Evolutionary conservation across 2,797 vertebrate species (phyloP), one percentile per base, ranked within the genome.

Genomic region (Scyliorhinus canicula): DNA sequence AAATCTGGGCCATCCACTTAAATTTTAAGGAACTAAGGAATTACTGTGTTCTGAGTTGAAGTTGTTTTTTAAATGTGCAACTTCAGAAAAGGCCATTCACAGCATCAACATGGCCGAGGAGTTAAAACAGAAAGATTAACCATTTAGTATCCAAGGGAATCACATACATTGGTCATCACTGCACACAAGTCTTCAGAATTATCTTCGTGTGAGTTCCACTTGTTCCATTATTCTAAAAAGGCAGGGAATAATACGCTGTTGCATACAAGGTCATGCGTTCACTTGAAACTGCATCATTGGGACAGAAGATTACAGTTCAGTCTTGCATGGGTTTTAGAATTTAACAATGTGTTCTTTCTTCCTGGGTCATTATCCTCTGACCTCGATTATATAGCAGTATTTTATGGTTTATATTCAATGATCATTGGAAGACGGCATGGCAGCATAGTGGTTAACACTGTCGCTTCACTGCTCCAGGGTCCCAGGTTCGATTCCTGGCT

Each of bases 321-420:
- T 96, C 95, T 95, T 96, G 95, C 95, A 95, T 96, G 95, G 96
- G 85, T 95, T 96, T 95, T 96, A 96, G 95, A 96, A 96, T 96
- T 96, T 77, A 67, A 90, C 95, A 95, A 93, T 95, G 95, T 95
- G 95, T 95, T 95, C 91, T 95, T 96, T 95, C 74, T 71, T 31
- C 74, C 50, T 90, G 86, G 50, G n/a, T 90, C 50, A 19, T 52
- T 90, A 52, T 90, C 60, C 55, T 90, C 52, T 90, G 86, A 90
- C 86, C 55, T 90, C 31, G 60, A 9, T 35, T 90, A 35, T 60
- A 90, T 28, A 0, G 11, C 14, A 57, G 86, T 4, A 50, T 88
- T 88, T 88, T 88, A 88, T 57, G 52, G 86, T 19, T 90, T 31
- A 31, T 60, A 90, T 16, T 55, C 55, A 57, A 57, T 35, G 31